Base-by-base conservation (phyloP, 2,888 invertebrate species). In the Adelphocoris suturalis region DNA sequence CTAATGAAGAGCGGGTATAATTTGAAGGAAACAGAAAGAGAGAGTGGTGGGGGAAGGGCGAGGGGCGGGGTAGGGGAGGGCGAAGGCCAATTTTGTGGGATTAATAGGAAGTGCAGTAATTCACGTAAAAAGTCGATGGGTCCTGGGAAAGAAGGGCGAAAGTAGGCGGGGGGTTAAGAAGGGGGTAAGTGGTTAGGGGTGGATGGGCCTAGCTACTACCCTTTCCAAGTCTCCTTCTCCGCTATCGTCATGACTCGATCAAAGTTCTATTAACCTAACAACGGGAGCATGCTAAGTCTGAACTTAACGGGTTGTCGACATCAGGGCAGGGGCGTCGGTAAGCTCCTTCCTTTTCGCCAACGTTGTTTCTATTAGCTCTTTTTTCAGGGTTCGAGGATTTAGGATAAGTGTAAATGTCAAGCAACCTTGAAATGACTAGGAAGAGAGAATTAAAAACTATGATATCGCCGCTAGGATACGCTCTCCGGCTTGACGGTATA, bases 1-100 rank as follows among this genome's bases (percentile, higher is more conserved):
- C 82, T 82, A 82, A 82, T 82, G 82, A 82, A 82, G 82, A 82
- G 55, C 52, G 52, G 82, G 82, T n/a, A 48, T 82, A 82, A 82
- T 82, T 82, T 82, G 52, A 82, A 23, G 52, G 82, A 75, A 75
- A 28, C 16, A 75, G 52, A 52, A n/a, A 16, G 57, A 52, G 7
- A n/a, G 14, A 13, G 57, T 9, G 7, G 27, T 4, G 76, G 27
- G 27, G 76, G 14, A n/a, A n/a, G n/a, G n/a, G n/a, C n/a, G n/a
- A n/a, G n/a, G 81, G 23, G 19, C 81, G 78, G 47, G 11, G 78
- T 9, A 16, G 16, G 78, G n/a, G 1, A 78, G 78, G 78, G 9
- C 37, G 19, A 14, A 14, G 82, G 27, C 48, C 82, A 82, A 82
- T 82, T 82, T 82, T 52, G 82, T 48, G 55, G 82, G 82, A 85